phyloP scores from a whole-genome alignment of 1,140 invertebrate species.

The Trichonephila inaurata region DNA sequence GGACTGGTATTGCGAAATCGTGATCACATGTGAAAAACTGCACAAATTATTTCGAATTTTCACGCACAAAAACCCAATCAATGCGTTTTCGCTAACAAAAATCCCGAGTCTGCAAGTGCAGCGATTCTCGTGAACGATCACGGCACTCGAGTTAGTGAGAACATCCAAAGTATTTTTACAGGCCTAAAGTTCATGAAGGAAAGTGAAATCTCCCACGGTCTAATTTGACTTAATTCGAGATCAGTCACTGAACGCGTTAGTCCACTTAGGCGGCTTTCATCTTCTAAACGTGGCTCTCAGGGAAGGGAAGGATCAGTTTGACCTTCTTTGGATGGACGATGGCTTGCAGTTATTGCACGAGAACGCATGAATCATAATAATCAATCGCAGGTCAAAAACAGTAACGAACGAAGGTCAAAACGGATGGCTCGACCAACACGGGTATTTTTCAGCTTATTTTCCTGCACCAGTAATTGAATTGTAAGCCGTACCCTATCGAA shows the following conservation, averaged over 20 bases:
- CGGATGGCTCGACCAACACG: background rate
- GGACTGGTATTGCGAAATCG: no score
- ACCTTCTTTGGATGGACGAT: conserved; percentile 43
- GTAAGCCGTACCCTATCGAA: conserved; percentile 6
- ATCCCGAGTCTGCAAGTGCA: background rate
- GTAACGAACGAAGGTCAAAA: conserved; percentile 70
- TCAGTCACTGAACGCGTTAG: conserved; percentile 48
- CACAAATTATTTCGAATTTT: no score
- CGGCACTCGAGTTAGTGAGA: background rate
- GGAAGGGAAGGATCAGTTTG: conserved; percentile 17
- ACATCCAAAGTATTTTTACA: conserved; percentile 2
- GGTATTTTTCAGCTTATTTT: conserved; percentile 53
- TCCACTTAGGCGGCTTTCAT: conserved; percentile 23
- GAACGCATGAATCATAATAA: conserved; percentile 47
- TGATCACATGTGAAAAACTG: no score
- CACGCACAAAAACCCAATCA: no score
- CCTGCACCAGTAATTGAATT: conserved; percentile 19
- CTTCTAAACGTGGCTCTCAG: background rate
- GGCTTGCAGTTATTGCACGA: conserved; percentile 13
- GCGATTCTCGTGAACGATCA: background rate
- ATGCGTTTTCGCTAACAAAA: background rate
- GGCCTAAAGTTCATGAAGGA: conserved; percentile 36
- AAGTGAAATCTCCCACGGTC: conserved; percentile 58
- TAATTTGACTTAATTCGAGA: conserved; percentile 37
- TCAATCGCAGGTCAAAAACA: conserved; percentile 70